These are phyloP conservation scores for Hirtodrosophila trivittata DNA, from an alignment of 2,888 invertebrate species.

Conservation along the genomic window DNA sequence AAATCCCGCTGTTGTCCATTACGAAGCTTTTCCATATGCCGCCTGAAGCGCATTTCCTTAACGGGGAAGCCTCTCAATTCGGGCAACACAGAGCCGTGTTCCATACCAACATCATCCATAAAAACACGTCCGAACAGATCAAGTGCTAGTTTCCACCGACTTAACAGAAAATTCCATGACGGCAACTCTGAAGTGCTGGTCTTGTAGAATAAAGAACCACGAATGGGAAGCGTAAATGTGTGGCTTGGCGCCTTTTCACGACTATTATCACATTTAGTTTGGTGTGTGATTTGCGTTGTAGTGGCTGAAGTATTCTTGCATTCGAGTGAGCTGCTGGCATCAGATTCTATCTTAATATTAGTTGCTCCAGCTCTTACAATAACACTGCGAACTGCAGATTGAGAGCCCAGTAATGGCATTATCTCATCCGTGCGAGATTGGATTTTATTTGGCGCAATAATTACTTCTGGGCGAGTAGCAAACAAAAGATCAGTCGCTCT, in stretches of 20 bases:
- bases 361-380: conserved; percentile 92
- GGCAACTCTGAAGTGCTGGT: conserved; percentile 89
- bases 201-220: conserved; percentile 81
- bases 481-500: conserved; percentile 69
- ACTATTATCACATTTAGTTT: conserved; percentile 89
- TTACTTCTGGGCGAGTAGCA: conserved; percentile 88
- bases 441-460: conserved; percentile 88
- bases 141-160: conserved; percentile 96
- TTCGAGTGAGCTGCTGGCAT: conserved; percentile 36
- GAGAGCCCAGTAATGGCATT: conserved; percentile 50
- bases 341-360: no score
- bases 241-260: conserved; percentile 84
- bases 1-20: conserved; percentile 96
- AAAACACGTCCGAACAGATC: conserved; percentile 98
- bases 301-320: conserved; percentile 26
- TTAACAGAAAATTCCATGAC: conserved; percentile 95
- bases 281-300: no score
- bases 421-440: conserved; percentile 76
- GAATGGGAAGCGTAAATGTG: conserved; percentile 66
- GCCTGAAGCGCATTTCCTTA: conserved; percentile 97
- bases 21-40: conserved; percentile 98
- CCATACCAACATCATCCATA: conserved; percentile 98
- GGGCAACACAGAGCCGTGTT: conserved; percentile 97
- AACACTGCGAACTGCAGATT: conserved; percentile 90
- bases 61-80: conserved; percentile 98